Evolutionary conservation across 2,113 vertebrate species (phyloP), one percentile per base, ranked within the genome.

Genomic region (Boleophthalmus pectinirostris): DNA sequence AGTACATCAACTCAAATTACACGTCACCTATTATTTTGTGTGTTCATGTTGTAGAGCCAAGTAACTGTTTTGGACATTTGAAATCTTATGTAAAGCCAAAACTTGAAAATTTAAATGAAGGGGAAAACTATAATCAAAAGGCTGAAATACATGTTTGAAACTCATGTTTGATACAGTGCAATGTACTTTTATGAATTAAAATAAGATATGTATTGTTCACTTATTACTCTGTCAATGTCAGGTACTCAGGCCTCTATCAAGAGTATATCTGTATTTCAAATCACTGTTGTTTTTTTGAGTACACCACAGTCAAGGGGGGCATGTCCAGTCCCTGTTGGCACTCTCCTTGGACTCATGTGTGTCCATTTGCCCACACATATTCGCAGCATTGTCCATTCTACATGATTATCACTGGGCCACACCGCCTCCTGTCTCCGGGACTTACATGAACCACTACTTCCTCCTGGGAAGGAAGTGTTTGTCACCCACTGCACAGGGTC

Each of bases 371-470:
- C 84, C 87, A 86, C 79, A 90, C 88, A 87, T 89, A 90, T 91
- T 88, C 86, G 83, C 60, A 23, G 85, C 85, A 92, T 92, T 91
- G 90, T 92, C 90, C 89, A 90, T 90, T 91, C 87, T 89, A 83
- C 78, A 71, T 77, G 85, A 92, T 91, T 92, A 91, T 92, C 91
- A 82, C 88, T 85, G 85, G 90, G 85, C 85, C 88, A 87, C 91
- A 92, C 88, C 61, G 77, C 89, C 91, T 92, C 91, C 90, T 92
- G 90, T 92, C 91, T 90, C 90, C 87, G 90, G 90, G 87, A 76
- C 89, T 88, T 85, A 81, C 89, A 89, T 85, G 88, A 90, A 87
- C 90, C 88, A 90, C 78, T 75, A 82, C 86, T 92, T 92, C 91
- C 91, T 92, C 77, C 69, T 5, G 90, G 91, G 91, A 92, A 92